Base-by-base conservation (phyloP, 2,888 invertebrate genomes). In the Salticus scenicus region DNA sequence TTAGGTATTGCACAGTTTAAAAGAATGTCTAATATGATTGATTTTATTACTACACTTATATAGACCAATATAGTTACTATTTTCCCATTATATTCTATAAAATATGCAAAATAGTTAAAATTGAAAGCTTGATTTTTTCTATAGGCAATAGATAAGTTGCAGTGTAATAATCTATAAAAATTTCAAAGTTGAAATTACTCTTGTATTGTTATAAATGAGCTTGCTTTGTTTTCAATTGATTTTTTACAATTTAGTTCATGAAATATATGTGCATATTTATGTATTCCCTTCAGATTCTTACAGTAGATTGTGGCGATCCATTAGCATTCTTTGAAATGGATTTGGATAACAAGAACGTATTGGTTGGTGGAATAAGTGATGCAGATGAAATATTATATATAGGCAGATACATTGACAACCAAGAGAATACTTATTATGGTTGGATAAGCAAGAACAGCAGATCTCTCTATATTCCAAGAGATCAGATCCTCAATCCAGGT, bases 341-440 rank as follows among this genome's bases (percentile, higher is more conserved):
- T 7, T 70, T 70, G 17, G 73, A 84, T 0, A 78, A 71, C 7
- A 51, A 12, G 1, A 37, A 77, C 7, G 41, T 77, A n/a, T 84
- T 84, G 72, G 73, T 73, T 63, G 67, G 67, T 57, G 83, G 77
- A 41, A 41, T 64, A 5, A 69, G 78, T 31, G 28, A 67, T 57
- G 24, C 8, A 17, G 24, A 5, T 7, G 76, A 82, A n/a, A 64
- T 63, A 30, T 24, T 84, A 28, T 84, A 77, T 69, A 30, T 33
- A 30, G 27, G 33, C 31, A 42, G 73, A n/a, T 57, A 67, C 20
- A 30, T 84, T 67, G 83, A 84, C 31, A 67, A 57, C 14, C 66
- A 76, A 37, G 37, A 33, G 20, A 77, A 77, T 67, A 84, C 83
- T 10, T 84, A 77, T 28, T 70, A 66, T 33, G 83, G 83, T 10